Conservation (phyloP, 2,797 vertebrate species). For the Chiloscyllium punctatum region DNA sequence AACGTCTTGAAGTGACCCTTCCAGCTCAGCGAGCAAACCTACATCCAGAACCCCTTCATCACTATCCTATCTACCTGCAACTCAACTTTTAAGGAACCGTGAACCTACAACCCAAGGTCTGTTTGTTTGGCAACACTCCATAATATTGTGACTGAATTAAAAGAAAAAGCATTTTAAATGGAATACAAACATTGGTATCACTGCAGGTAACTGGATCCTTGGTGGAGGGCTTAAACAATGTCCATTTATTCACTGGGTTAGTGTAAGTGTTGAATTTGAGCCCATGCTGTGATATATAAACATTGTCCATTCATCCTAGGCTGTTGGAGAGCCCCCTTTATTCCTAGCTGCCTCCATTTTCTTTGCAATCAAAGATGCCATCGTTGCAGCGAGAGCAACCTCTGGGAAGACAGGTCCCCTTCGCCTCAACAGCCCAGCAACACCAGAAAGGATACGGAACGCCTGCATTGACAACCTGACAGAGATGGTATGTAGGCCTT, state of each 20-base stretch:
- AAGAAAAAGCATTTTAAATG: no score
- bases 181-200: not conserved
- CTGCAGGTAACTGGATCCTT: not conserved
- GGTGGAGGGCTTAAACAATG: not conserved
- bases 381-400: conserved; percentile 62
- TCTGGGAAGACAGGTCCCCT: conserved; percentile 60
- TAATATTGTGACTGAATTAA: no score
- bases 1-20: no score
- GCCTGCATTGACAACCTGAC: conserved; percentile 83
- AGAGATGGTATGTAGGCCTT: conserved; percentile 64
- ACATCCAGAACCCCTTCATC: no score
- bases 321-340: conserved; percentile 88
- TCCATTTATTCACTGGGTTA: not conserved
- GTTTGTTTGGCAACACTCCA: no score
- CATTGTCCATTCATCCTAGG: conserved; percentile 54
- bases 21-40: no score
- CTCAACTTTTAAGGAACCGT: no score
- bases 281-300: not conserved
- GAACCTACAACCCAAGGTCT: no score
- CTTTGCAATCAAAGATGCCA: conserved; percentile 88
- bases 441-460: conserved; percentile 81
- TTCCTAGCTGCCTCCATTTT: conserved; percentile 86
- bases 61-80: no score
- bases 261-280: not conserved
- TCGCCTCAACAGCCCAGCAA: conserved; percentile 85